Percentiles rank a stretch among this genome's conserved stretches.
Evolutionary conservation across 1,140 invertebrate species (phyloP).

Genomic region (Nymphalis io): DNA sequence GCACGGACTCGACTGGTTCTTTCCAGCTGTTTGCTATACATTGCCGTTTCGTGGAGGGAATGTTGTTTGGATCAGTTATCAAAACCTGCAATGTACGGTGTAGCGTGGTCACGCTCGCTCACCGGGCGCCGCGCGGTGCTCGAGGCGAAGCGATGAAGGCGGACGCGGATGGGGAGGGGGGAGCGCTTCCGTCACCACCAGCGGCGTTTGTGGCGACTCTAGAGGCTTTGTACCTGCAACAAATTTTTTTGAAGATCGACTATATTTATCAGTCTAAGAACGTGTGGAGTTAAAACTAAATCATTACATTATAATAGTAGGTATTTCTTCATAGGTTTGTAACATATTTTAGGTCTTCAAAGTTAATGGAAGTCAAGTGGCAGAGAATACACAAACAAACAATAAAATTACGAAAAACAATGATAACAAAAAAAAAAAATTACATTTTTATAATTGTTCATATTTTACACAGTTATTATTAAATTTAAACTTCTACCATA

Average conservation of each 20-base stretch:
- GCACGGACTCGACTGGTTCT: slow-evolving; percentile 28
- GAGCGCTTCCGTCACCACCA: slow-evolving; percentile 80
- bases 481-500: neutral
- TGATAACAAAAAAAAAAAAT: no score
- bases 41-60: slow-evolving; percentile 47
- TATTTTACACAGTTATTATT: no score
- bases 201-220: slow-evolving; percentile 91
- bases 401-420: no score
- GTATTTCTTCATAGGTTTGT: no score
- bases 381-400: no score
- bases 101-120: slow-evolving; percentile 81
- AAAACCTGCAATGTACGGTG: slow-evolving; percentile 67
- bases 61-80: slow-evolving; percentile 52
- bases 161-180: slow-evolving; percentile 78
- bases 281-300: neutral
- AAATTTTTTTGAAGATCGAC: neutral
- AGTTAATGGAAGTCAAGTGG: no score
- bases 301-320: neutral
- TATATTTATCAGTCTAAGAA: no score
- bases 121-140: slow-evolving; percentile 83
- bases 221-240: slow-evolving; percentile 86
- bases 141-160: slow-evolving; percentile 80
- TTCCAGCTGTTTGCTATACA: slow-evolving; percentile 27
- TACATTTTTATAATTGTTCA: no score
- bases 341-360: no score